These are phyloP conservation scores for Bolinopsis microptera DNA, from an alignment of 37 sponge, comb jelly and placozoan species.

Conservation along the genomic window DNA sequence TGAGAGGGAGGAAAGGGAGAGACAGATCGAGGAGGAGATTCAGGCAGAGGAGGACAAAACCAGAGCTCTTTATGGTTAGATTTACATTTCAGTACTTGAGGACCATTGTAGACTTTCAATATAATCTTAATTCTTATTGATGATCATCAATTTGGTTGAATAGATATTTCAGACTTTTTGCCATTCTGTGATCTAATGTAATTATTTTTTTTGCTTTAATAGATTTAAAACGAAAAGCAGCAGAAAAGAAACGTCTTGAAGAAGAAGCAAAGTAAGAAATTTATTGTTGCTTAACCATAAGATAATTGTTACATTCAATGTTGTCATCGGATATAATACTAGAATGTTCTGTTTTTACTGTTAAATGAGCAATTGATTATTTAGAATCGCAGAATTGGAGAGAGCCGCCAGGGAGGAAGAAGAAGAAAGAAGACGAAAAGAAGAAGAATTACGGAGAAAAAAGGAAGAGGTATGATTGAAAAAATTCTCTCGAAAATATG, in stretches of 20 bases:
- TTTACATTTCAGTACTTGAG: too few relatives aligned
- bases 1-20: conserved; percentile 37
- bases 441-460: conserved; percentile 18
- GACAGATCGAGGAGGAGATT: conserved; percentile 21
- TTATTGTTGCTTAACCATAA: too few relatives aligned
- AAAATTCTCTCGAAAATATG: background rate
- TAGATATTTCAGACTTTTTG: background rate
- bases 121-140: too few relatives aligned
- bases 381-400: conserved; percentile 47
- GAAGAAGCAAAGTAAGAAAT: conserved; percentile 29
- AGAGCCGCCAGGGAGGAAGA: conserved; percentile 2
- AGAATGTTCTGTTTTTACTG: background rate
- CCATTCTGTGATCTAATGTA: background rate
- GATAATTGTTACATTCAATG: too few relatives aligned
- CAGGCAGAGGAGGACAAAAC: conserved; percentile 24
- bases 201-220: background rate
- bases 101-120: too few relatives aligned
- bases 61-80: conserved; percentile 35
- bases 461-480: background rate
- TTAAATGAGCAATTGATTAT: background rate
- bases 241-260: background rate
- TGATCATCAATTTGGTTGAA: too few relatives aligned
- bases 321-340: too few relatives aligned
- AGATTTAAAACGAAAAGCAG: conserved; percentile 42
- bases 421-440: background rate